Evolutionary conservation across 2,113 vertebrate genomes (phyloP).

Genomic region (Prolemur simus): DNA sequence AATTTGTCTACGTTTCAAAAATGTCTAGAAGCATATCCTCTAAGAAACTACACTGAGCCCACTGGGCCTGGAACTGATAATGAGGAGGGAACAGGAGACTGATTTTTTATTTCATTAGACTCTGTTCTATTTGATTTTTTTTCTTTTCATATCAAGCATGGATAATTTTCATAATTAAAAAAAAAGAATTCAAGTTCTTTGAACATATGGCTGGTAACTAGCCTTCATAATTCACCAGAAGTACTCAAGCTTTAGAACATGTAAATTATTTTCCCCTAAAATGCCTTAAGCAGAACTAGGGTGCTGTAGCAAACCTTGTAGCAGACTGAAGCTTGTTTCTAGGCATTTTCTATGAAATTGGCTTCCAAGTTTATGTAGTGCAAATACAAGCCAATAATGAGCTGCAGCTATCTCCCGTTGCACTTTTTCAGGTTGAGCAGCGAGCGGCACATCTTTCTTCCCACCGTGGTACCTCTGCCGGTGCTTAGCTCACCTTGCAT

Average conservation of each 20-base stretch:
- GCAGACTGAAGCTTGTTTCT: conserved; percentile 72
- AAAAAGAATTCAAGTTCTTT: conserved; percentile 45
- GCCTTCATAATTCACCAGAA: conserved; percentile 78
- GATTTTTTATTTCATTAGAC: background rate
- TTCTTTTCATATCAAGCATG: conserved; percentile 53
- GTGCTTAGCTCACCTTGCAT: background rate
- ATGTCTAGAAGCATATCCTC: background rate
- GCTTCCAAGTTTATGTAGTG: conserved; percentile 59
- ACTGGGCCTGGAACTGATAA: fast-evolving
- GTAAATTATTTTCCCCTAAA: conserved; percentile 67
- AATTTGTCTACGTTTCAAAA: background rate
- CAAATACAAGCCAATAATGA: background rate
- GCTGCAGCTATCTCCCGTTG: background rate
- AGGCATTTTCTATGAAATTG: conserved; percentile 65
- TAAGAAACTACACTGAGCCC: background rate
- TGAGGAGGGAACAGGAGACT: background rate
- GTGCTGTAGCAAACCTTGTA: conserved; percentile 54
- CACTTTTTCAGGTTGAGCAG: background rate
- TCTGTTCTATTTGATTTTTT: background rate
- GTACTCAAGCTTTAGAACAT: conserved; percentile 53
- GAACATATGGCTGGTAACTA: conserved; percentile 71
- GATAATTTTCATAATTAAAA: conserved; percentile 58
- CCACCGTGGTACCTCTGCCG: fast-evolving
- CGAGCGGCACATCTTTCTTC: background rate
- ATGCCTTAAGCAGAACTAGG: conserved; percentile 65